Conservation (phyloP, 2,113 vertebrate species). For the Trinectes maculatus region DNA sequence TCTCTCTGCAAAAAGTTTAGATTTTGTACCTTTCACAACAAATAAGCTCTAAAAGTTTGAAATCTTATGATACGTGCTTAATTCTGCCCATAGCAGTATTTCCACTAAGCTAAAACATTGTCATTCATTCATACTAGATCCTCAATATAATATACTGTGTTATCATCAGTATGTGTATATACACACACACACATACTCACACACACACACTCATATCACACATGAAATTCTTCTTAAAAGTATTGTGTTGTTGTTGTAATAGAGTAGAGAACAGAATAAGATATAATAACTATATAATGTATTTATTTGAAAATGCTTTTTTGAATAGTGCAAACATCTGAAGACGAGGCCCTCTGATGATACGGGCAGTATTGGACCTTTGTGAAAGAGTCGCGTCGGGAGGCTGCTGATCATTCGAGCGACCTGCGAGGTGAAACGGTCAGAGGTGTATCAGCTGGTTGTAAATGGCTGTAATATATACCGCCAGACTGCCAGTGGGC, state of each 20-base stretch:
- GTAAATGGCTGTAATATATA: conserved; percentile 63
- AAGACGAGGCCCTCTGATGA: conserved; percentile 27
- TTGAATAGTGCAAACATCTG: conserved; percentile 21
- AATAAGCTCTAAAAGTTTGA: no score
- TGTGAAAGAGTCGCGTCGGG: conserved; percentile 21
- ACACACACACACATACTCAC: no score
- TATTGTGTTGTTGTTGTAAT: not conserved
- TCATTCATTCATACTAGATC: no score
- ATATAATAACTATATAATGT: not conserved
- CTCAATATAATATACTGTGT: no score
- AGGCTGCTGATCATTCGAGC: conserved; percentile 46
- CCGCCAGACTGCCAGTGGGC: conserved; percentile 38
- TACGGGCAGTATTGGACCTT: conserved; percentile 23
- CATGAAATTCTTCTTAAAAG: not conserved
- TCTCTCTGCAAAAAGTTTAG: no score
- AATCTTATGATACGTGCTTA: no score
- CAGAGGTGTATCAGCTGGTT: conserved; percentile 62
- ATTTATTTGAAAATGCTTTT: not conserved
- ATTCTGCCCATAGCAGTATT: no score
- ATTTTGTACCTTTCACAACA: no score
- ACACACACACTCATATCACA: not conserved
- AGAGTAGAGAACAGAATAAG: not conserved
- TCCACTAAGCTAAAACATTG: no score
- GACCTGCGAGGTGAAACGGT: conserved; percentile 52
- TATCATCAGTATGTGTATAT: no score